These are phyloP conservation scores for Ageneiosus marmoratus DNA, from an alignment of 2,113 vertebrate genomes.

Conservation along the genomic window DNA sequence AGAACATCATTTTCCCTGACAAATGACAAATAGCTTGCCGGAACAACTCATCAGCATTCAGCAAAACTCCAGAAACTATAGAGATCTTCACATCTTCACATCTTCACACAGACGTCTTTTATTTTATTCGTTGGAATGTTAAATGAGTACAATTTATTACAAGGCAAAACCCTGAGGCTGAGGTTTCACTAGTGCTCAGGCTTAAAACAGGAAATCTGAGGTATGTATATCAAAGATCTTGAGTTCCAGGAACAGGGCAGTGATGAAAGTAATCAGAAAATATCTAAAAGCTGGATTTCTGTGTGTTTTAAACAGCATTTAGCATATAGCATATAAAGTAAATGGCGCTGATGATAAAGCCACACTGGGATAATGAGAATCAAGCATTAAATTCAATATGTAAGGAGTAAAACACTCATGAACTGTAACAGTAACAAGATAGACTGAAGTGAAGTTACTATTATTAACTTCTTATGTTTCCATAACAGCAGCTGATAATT, in stretches of 20 bases:
- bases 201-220: neutral
- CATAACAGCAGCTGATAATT: neutral
- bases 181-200: neutral
- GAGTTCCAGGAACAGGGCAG: neutral
- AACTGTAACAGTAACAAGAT: neutral
- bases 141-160: neutral
- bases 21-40: constrained; percentile 5
- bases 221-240: neutral
- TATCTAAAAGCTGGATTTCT: neutral
- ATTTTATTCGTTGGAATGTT: neutral
- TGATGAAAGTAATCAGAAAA: neutral
- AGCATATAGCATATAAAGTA: neutral
- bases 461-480: neutral
- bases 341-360: neutral
- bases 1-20: constrained; percentile 23
- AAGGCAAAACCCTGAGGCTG: neutral
- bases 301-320: neutral
- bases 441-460: neutral
- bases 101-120: too few relatives aligned
- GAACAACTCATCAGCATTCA: neutral
- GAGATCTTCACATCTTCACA: neutral
- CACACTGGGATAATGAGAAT: neutral
- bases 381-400: neutral
- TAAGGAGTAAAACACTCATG: neutral
- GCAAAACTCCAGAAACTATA: neutral